These are phyloP conservation scores for Carassius gibelio DNA, from an alignment of 2,113 vertebrate species.

Conservation along the genomic window DNA sequence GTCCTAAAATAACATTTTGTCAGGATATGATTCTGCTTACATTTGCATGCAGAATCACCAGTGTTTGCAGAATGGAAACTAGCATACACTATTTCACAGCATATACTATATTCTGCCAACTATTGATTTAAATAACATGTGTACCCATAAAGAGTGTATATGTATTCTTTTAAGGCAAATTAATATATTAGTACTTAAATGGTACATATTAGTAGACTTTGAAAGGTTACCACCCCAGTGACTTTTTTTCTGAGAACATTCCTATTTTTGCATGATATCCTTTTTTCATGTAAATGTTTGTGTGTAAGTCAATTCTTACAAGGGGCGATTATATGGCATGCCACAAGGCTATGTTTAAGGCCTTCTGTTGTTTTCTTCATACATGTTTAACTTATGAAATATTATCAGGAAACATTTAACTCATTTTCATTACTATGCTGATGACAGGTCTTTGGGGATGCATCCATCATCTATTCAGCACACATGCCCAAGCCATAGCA, in stretches of 20 bases:
- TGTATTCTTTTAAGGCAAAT: background rate
- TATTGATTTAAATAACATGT: background rate
- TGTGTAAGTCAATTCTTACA: background rate
- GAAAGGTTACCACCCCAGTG: background rate
- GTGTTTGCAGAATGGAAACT: background rate
- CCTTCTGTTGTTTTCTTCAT: background rate
- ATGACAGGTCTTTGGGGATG: background rate
- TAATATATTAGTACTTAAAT: background rate
- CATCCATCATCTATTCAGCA: too few relatives aligned
- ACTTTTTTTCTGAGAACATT: background rate
- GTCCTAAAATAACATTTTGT: constrained; percentile 1
- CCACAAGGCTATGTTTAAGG: background rate
- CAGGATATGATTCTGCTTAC: background rate
- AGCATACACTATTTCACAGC: background rate
- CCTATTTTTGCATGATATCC: background rate
- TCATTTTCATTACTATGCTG: background rate
- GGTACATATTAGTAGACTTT: background rate
- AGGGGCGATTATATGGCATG: background rate
- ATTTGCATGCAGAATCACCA: background rate
- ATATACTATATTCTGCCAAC: background rate
- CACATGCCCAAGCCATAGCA: too few relatives aligned
- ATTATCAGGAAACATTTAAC: background rate
- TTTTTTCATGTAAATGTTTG: background rate
- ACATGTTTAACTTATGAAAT: background rate
- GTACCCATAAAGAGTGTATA: background rate